phyloP scores from a whole-genome alignment of 2,797 vertebrate genomes.

The Notamacropus eugenii region DNA sequence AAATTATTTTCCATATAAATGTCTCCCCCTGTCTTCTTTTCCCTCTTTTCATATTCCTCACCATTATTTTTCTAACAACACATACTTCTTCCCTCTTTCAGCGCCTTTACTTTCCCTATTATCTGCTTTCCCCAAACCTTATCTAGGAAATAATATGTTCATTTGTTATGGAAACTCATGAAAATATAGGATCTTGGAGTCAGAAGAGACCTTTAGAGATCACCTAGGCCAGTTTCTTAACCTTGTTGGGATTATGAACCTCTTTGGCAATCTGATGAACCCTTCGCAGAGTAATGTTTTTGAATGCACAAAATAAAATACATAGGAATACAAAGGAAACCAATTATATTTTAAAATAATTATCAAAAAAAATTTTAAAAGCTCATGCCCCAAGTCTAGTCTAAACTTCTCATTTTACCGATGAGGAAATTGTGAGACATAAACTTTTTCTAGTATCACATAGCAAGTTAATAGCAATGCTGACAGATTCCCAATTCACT shows the following conservation, averaged over 20 bases:
- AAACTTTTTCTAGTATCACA: background rate
- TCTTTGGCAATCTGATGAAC: background rate
- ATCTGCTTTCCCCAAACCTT: background rate
- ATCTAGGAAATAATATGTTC: background rate
- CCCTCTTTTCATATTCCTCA: background rate
- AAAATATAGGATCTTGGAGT: background rate
- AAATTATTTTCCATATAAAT: conserved; percentile 30
- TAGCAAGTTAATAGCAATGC: background rate
- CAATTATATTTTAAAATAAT: background rate
- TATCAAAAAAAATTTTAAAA: background rate
- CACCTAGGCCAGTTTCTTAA: background rate
- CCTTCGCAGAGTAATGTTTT: background rate
- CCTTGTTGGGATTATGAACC: background rate
- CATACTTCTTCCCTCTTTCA: background rate
- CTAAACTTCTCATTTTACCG: background rate
- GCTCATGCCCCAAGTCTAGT: background rate
- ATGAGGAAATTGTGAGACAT: background rate
- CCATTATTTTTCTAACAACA: background rate
- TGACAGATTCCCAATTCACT: background rate
- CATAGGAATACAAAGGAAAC: background rate
- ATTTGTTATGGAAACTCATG: background rate
- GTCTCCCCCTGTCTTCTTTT: background rate
- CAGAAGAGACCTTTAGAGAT: background rate
- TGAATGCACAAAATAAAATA: background rate
- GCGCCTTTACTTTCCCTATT: background rate